Percentiles rank a stretch among this genome's conserved stretches.
Conservation (phyloP, 2,113 vertebrate species). For the Neogobius melanostomus region DNA sequence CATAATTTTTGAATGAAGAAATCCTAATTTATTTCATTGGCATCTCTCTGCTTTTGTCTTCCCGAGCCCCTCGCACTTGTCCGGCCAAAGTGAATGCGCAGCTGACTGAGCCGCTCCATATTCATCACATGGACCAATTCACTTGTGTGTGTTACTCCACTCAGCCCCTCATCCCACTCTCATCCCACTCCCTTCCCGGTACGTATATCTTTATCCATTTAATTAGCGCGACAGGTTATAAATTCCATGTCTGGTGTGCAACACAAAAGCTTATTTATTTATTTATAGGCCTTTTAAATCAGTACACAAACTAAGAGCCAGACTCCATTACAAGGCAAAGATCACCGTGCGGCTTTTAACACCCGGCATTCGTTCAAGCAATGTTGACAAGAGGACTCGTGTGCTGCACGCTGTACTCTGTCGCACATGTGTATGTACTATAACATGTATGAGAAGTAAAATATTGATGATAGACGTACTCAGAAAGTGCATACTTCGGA, state of each 20-base stretch:
- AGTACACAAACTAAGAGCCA: constrained; percentile 22
- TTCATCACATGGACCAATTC: constrained; percentile 56
- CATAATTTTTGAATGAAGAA: neutral
- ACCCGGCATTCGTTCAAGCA: constrained; percentile 56
- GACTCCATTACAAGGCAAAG: constrained; percentile 56
- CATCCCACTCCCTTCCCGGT: constrained; percentile 38
- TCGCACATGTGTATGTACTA: too few species aligned
- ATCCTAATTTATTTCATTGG: neutral
- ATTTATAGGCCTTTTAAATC: constrained; percentile 51
- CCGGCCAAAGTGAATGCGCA: constrained; percentile 36
- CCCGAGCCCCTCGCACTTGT: constrained; percentile 25
- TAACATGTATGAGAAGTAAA: neutral
- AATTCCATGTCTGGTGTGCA: constrained; percentile 55
- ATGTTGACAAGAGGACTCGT: constrained; percentile 12
- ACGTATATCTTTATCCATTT: constrained; percentile 73
- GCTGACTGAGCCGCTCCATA: constrained; percentile 28
- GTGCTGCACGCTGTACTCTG: too few species aligned
- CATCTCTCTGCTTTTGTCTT: neutral
- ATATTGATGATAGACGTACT: neutral
- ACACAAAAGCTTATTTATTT: constrained; percentile 59
- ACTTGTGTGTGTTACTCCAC: constrained; percentile 40
- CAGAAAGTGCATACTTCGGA: neutral
- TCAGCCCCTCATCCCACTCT: constrained; percentile 49
- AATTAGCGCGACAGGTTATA: constrained; percentile 77
- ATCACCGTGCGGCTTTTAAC: constrained; percentile 52